These are phyloP conservation scores for Drosophila varians DNA, from an alignment of 1,140 invertebrate genomes.

Conservation along the genomic window DNA sequence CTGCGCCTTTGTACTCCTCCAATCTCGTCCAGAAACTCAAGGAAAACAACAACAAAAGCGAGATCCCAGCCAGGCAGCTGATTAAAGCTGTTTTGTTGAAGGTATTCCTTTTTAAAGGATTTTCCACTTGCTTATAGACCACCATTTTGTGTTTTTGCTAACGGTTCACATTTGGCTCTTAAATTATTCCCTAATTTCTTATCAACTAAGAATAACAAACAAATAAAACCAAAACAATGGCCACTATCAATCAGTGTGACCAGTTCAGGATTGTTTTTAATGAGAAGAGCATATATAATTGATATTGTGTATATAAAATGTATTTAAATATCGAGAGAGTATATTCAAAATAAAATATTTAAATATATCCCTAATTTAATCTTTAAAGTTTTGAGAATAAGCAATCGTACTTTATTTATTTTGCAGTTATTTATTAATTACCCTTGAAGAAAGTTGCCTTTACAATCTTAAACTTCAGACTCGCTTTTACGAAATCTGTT, in stretches of 20 bases:
- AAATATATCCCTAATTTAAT: no score
- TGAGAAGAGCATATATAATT: no score
- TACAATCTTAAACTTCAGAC: no score
- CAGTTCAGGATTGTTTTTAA: neutral
- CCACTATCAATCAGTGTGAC: neutral
- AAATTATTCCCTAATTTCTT: neutral
- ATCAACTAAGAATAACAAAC: neutral
- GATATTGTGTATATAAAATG: no score
- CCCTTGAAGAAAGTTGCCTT: no score
- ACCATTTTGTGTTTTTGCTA: neutral
- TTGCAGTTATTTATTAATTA: no score
- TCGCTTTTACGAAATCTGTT: no score
- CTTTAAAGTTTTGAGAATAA: no score
- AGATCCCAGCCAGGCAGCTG: slow-evolving; percentile 1
- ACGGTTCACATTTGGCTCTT: slow-evolving; percentile 3
- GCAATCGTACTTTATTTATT: no score
- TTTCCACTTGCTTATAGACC: slow-evolving; percentile 2
- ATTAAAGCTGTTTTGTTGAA: neutral
- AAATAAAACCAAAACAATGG: neutral
- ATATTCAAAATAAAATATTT: no score
- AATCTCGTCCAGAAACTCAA: neutral
- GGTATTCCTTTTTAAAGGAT: neutral
- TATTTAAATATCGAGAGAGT: no score
- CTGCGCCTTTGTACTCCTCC: no score
- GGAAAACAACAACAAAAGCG: neutral